Conservation (phyloP, 2,888 invertebrate genomes). For the Agonum fuliginosum region DNA sequence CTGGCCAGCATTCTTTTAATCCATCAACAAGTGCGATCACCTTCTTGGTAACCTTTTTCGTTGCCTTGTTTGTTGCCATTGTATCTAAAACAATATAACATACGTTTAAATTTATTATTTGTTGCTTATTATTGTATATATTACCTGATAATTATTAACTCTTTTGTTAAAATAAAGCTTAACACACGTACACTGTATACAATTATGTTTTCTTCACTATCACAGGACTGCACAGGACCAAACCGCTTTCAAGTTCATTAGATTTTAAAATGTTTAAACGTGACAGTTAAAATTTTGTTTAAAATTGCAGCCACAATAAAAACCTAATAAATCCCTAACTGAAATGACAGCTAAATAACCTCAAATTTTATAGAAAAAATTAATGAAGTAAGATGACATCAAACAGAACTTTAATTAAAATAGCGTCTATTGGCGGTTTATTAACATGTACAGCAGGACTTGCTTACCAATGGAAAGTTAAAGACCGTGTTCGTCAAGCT, state of each 20-base stretch:
- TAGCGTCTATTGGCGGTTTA: conserved; percentile 80
- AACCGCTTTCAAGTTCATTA: too few relatives aligned
- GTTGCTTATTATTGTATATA: neutral
- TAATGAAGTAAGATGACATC: conserved; percentile 60
- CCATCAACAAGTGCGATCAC: neutral
- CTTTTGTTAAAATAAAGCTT: too few relatives aligned
- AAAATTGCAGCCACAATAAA: too few relatives aligned
- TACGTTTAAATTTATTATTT: neutral
- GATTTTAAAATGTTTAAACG: too few relatives aligned
- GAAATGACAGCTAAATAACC: conserved; percentile 1
- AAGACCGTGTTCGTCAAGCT: conserved; percentile 75
- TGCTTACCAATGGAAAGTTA: conserved; percentile 74
- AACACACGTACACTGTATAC: too few relatives aligned
- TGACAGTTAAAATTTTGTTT: too few relatives aligned
- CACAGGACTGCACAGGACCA: too few relatives aligned
- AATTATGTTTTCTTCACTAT: too few relatives aligned
- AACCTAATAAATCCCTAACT: neutral
- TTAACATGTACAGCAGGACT: conserved; percentile 75
- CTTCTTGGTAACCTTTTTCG: neutral
- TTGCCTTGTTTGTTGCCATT: neutral
- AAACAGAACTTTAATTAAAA: conserved; percentile 77
- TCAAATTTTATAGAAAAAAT: neutral
- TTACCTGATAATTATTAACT: neutral
- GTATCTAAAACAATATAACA: conserved; percentile 11
- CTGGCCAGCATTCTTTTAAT: conserved; percentile 24